Conservation (phyloP, 2,888 invertebrate species). For the Xanthorhoe spadicearia region DNA sequence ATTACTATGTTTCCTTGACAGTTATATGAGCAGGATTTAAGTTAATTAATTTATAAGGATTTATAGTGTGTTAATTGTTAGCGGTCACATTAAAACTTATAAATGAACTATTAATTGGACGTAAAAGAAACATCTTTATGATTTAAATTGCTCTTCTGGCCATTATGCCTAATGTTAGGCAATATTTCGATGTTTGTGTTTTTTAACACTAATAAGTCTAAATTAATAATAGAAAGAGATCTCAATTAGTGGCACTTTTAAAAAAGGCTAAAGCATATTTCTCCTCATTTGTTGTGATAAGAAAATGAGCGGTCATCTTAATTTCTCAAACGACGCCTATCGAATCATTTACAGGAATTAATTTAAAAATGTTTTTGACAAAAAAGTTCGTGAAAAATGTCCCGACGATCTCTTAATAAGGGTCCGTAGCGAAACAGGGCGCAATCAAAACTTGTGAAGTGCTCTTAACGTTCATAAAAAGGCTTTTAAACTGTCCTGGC, state of each 20-base stretch:
- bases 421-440: conserved; percentile 57
- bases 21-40: conserved; percentile 71
- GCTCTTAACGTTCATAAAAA: conserved; percentile 67
- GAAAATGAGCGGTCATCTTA: conserved; percentile 22
- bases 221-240: too few relatives aligned
- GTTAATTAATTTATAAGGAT: conserved; percentile 74
- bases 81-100: conserved; percentile 37
- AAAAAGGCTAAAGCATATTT: not conserved
- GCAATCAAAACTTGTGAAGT: conserved; percentile 63
- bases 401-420: conserved; percentile 64
- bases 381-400: conserved; percentile 54
- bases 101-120: conserved; percentile 43
- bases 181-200: conserved; percentile 7
- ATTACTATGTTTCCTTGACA: conserved; percentile 74
- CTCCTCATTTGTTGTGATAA: not conserved
- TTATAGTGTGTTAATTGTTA: conserved; percentile 58
- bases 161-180: conserved; percentile 8
- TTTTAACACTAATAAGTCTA: conserved; percentile 1
- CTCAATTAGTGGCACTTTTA: not conserved
- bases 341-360: conserved; percentile 52
- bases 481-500: conserved; percentile 60
- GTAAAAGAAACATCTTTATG: conserved; percentile 48
- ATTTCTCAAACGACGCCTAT: conserved; percentile 50
- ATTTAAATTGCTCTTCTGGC: conserved; percentile 39
- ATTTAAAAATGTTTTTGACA: conserved; percentile 53